phyloP scores from a whole-genome alignment of 2,113 vertebrate species.

The Hydrolagus affinis region DNA sequence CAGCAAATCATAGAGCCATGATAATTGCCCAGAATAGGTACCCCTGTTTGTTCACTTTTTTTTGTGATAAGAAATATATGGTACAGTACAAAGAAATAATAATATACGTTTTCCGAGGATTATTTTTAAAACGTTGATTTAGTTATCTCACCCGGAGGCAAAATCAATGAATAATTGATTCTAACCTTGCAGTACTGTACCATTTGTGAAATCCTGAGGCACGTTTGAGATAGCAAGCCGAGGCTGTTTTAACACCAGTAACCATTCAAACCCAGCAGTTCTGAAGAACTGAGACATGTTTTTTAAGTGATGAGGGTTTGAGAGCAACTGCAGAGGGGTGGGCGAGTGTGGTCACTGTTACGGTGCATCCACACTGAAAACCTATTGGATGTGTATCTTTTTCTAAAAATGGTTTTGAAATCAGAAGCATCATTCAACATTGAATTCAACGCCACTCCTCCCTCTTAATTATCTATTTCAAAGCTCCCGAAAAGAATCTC shows the following conservation, averaged over 20 bases:
- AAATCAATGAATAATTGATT: no score
- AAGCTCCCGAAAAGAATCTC: not conserved
- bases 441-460: not conserved
- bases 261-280: not conserved
- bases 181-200: no score
- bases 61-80: not conserved
- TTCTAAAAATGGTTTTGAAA: not conserved
- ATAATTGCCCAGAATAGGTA: not conserved
- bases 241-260: not conserved
- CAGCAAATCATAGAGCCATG: not conserved
- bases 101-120: not conserved
- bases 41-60: not conserved
- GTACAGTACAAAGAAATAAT: not conserved
- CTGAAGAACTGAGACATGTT: not conserved
- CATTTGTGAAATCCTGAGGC: no score
- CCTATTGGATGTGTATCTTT: not conserved
- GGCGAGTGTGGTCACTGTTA: not conserved
- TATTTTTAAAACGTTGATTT: conserved; percentile 9
- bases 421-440: not conserved
- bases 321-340: not conserved
- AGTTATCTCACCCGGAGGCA: not conserved
- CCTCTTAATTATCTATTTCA: not conserved
- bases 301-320: not conserved
- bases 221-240: no score
- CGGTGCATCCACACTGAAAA: not conserved